Conservation (phyloP, 2,113 vertebrate species). For the Shinisaurus crocodilurus region DNA sequence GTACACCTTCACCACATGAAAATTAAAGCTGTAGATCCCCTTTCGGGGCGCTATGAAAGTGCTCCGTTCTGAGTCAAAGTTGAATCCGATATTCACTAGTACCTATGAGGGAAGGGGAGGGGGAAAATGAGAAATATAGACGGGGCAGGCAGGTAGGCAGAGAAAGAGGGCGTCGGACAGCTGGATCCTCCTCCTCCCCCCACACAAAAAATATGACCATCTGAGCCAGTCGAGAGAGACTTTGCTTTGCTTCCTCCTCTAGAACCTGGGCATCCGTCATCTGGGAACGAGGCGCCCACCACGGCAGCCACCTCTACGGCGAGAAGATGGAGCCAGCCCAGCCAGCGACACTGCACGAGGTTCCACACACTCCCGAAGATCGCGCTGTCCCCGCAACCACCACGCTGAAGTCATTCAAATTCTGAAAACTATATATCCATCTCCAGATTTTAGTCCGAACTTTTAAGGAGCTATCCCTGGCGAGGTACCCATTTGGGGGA, state of each 20-base stretch:
- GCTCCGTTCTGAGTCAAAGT: constrained; percentile 95
- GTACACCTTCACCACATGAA: constrained; percentile 99
- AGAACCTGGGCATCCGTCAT: not conserved
- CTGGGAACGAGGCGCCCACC: not conserved
- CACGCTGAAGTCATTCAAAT: not conserved
- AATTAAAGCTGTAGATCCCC: constrained; percentile 99
- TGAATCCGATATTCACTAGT: constrained; percentile 93
- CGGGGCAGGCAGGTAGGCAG: too few species aligned
- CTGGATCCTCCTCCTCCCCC: too few species aligned
- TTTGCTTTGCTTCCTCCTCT: not conserved
- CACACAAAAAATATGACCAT: not conserved
- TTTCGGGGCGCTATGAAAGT: constrained; percentile 95
- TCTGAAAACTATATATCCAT: not conserved
- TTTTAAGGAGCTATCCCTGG: too few species aligned
- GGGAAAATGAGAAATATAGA: not conserved
- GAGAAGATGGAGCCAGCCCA: not conserved
- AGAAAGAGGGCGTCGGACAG: too few species aligned
- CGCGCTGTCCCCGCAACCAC: not conserved
- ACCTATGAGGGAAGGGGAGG: constrained; percentile 77
- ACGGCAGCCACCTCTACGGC: not conserved
- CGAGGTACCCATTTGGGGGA: too few species aligned
- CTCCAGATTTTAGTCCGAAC: not conserved
- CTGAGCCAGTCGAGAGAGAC: not conserved
- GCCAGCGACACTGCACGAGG: not conserved
- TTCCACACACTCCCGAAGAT: not conserved